Conservation (phyloP, 1,140 invertebrate species). For the Drosophila busckii region DNA sequence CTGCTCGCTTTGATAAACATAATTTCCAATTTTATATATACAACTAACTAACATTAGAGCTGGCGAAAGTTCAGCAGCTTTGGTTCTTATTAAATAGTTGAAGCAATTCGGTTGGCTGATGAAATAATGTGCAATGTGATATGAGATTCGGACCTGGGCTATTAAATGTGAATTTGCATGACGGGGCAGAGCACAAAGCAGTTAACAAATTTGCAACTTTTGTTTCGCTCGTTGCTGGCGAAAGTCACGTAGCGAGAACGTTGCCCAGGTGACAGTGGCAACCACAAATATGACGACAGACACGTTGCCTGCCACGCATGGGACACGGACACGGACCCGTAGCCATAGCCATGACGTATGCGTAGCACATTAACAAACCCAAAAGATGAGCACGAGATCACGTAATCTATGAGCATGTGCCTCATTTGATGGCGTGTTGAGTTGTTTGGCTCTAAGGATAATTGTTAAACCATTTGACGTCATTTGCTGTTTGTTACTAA, state of each 20-base stretch:
- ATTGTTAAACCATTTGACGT: no score
- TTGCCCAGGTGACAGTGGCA: slow-evolving; percentile 2
- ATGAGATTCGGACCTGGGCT: slow-evolving; percentile 10
- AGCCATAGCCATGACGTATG: slow-evolving; percentile 2
- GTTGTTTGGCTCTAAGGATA: no score
- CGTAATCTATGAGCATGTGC: slow-evolving; percentile 3
- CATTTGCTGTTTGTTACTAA: no score
- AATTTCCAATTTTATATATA: slow-evolving; percentile 35
- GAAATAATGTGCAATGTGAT: slow-evolving; percentile 19
- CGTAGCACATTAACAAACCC: slow-evolving; percentile 16
- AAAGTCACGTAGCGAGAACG: slow-evolving; percentile 26
- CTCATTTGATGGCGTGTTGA: no score
- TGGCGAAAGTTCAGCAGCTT: slow-evolving; percentile 43
- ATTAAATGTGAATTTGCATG: slow-evolving; percentile 27
- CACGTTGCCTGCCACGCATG: slow-evolving; percentile 43
- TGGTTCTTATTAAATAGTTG: no score
- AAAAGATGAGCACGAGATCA: slow-evolving; percentile 16
- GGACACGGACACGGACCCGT: slow-evolving; percentile 37
- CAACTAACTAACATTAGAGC: slow-evolving; percentile 14
- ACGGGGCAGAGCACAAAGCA: slow-evolving; percentile 2
- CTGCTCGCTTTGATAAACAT: slow-evolving; percentile 23
- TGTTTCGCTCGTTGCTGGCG: slow-evolving; percentile 15
- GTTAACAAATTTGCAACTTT: slow-evolving; percentile 23
- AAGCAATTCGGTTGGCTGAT: no score
- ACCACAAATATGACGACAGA: slow-evolving; percentile 33